Evolutionary conservation across 1,140 invertebrate genomes (phyloP), one percentile per base, ranked within the genome.

Genomic region (Listronotus oregonensis): DNA sequence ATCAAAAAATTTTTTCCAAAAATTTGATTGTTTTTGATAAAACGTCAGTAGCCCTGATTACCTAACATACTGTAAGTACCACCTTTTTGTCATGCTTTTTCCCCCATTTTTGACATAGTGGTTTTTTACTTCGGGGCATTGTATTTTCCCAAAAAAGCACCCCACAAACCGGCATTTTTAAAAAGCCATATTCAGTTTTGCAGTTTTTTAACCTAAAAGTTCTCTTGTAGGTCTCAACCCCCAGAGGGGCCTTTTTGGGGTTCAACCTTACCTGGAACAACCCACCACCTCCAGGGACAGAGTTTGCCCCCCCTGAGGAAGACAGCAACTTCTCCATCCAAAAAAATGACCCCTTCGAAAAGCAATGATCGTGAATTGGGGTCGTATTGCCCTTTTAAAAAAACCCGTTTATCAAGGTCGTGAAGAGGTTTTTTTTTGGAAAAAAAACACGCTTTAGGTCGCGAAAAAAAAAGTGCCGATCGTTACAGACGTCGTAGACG

Each of bases 181-280:
- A 70, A n/a, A 66, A 44, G 55, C 56, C 64, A 52, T 62, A 58
- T 63, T 42, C 42, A 43, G 52, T 70, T 43, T 67, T 72, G 67
- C 65, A 72, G 70, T 75, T 67, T 51, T 78, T 77, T 78, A 78
- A 73, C 75, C 78, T 74, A 71, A 78, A 79, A 77, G 65, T 76
- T 79, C 77, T 79, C 72, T 79, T 78, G 75, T 78, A 77, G 75
- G 75, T 77, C 50, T 27, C 61, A 56, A 17, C 31, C 50, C 54
- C 61, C 59, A 75, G 66, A 70, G 66, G 77, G 77, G 77, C 77
- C 72, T 70, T 69, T 70, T 50, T 71, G 72, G 12, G 67, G 67
- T 32, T 55, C 51, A 50, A 32, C 17, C 14, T 65, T 37, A 43
- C 50, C 55, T 78, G 75, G 75, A 68, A 74, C 66, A 75, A 75